Evolutionary conservation across 2,888 invertebrate species (phyloP), one percentile per base, ranked within the genome.

Genomic region (Tenthredo scrophulariae): DNA sequence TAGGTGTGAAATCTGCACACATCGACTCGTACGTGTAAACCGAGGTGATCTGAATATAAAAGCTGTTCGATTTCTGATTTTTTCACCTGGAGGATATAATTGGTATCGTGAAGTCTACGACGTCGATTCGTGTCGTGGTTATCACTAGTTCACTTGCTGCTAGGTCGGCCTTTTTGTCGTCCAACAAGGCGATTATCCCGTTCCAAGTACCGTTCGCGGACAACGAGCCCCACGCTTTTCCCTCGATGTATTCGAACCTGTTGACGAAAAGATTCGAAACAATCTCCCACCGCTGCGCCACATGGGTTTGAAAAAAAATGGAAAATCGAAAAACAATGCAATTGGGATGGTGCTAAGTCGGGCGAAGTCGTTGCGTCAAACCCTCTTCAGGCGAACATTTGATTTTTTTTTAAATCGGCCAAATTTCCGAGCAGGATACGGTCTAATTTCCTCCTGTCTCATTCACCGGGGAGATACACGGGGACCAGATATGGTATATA

Each of bases 101-200:
- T 1, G 93, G 93, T 2, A 91, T 92, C 15, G 92, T 92, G 84
- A 91, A 93, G 65, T 91, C 88, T 1, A 93, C 86, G 15, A 87
- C 89, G 0, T 91, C 88, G 33, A 93, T 74, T 84, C 93, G 89
- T 50, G 90, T 91, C 1, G 87, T 84, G 0, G 92, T 93, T 91
- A 93, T 92, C 79, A 91, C 89, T 7, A 93, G 85, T 84, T 91
- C 93, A 15, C 91, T 89, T 1, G 92, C 93, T 0, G 91, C 91
- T 2, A 93, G 86, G 84, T 93, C 93, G 0, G 89, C 89, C 50
- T 89, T 87, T 18, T 90, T 87, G 0, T 87, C 87, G 0, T 88
- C 84, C 29, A 93, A 86, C 90, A 89, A 88, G 6, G 89, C 90
- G 0, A 93, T 86, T 15, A 89, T 87, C 7, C 93, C 93, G 0